Conservation (phyloP, 1,140 invertebrate species). For the Atta colombica region DNA sequence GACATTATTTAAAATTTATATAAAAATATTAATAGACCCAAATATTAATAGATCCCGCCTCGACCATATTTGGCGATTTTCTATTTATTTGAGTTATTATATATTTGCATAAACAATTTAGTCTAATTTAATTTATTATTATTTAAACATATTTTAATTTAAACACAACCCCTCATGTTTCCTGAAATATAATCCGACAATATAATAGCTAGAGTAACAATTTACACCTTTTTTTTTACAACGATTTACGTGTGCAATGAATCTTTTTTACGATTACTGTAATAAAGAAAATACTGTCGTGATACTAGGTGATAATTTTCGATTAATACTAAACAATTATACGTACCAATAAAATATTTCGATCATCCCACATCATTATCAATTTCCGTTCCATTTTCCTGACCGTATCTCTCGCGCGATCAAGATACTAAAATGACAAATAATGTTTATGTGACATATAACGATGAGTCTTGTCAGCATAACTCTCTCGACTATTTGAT, state of each 20-base stretch:
- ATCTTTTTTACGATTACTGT: background rate
- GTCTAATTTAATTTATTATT: too few relatives aligned
- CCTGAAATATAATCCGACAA: background rate
- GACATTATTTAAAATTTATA: too few relatives aligned
- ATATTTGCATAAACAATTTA: too few relatives aligned
- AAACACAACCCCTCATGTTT: background rate
- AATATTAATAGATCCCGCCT: too few relatives aligned
- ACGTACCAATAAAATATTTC: constrained; percentile 42
- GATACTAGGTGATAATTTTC: background rate
- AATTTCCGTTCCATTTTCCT: constrained; percentile 46
- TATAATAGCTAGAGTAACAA: background rate
- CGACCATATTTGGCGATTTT: too few relatives aligned
- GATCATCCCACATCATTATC: constrained; percentile 12
- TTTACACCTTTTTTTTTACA: background rate
- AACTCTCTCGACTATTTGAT: constrained; percentile 40
- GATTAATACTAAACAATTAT: background rate
- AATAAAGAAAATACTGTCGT: too few relatives aligned
- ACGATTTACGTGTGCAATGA: background rate
- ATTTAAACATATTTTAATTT: too few relatives aligned
- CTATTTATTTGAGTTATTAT: too few relatives aligned
- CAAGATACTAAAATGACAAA: constrained; percentile 36
- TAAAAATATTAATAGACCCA: too few relatives aligned
- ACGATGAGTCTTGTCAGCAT: background rate
- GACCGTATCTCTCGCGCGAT: constrained; percentile 3
- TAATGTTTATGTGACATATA: constrained; percentile 15